Conservation (phyloP, 2,113 vertebrate species). For the Hystrix cristata region DNA sequence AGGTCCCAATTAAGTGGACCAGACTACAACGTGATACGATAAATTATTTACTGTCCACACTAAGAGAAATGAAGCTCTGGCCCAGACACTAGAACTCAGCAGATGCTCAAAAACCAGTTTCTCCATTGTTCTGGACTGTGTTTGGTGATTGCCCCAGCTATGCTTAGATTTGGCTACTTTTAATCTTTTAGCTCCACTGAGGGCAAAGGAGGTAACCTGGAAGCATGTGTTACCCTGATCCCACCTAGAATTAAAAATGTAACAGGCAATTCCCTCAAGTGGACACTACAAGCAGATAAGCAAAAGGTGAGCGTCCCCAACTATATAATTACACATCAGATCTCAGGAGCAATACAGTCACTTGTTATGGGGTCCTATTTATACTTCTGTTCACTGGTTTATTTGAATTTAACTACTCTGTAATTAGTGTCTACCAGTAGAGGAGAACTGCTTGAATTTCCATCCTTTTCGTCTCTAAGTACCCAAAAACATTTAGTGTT, state of each 20-base stretch:
- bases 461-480: background rate
- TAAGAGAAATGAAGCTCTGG: background rate
- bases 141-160: background rate
- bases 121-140: background rate
- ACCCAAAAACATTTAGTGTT: background rate
- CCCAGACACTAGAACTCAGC: background rate
- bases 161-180: constrained; percentile 1
- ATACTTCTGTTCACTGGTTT: background rate
- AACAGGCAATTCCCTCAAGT: background rate
- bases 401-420: constrained; percentile 10
- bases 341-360: background rate
- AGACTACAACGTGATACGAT: background rate
- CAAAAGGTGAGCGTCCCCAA: background rate
- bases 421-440: background rate
- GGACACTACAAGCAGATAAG: background rate
- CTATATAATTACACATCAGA: background rate
- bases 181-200: background rate
- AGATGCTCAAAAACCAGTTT: constrained; percentile 9
- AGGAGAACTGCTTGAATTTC: background rate
- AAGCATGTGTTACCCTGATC: background rate
- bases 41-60: constrained; percentile 2
- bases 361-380: background rate
- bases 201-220: background rate
- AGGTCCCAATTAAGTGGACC: background rate
- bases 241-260: background rate